Base-by-base conservation (phyloP, 2,797 vertebrate genomes). In the Lacerta agilis region DNA sequence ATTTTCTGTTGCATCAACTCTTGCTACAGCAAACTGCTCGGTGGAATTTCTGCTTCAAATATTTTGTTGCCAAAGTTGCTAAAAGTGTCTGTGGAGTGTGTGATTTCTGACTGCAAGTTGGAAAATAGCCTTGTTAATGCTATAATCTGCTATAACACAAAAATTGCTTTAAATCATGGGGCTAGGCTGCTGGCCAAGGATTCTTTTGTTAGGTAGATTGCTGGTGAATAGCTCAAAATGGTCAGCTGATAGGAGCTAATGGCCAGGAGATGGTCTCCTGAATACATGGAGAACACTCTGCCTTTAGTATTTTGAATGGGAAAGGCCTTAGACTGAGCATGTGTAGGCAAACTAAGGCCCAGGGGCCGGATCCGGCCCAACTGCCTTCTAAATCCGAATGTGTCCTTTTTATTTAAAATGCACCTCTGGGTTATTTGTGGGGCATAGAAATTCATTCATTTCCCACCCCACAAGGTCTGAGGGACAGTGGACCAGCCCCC, bases 231-330 rank as follows among this genome's bases (percentile, higher is more conserved):
- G 61, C 61, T 64, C 61, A 81, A 86, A 89, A 86, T 36, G 0
- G 3, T 75, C 3, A 49, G 1, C 67, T 79, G 33, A 49, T 78
- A 55, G 61, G 79, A 81, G 29, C 87, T 79, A 49, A 29, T 38
- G 58, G 64, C 82, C 20, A 69, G 55, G 67, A 92, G 89, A 87
- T 1, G 61, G 61, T 64, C 61, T 64, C 61, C 61, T 64, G 61
- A 64, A 64, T 64, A 64, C 20, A 64, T 64, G 61, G 61, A 64
- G 61, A 64, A 23, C 61, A 5, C 61, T 64, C 61, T 64, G 61
- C 61, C 61, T 64, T 64, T 61, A 64, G 61, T 64, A 23, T 64
- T 64, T 64, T 64, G 61, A 64, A 64, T 2, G 61, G 61, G 61
- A 64, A 64, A 18, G 61, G 17, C 61, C 20, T 64, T 64, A 64